Base-by-base conservation (phyloP, 2,797 vertebrate genomes). In the Danio jaintianensis region DNA sequence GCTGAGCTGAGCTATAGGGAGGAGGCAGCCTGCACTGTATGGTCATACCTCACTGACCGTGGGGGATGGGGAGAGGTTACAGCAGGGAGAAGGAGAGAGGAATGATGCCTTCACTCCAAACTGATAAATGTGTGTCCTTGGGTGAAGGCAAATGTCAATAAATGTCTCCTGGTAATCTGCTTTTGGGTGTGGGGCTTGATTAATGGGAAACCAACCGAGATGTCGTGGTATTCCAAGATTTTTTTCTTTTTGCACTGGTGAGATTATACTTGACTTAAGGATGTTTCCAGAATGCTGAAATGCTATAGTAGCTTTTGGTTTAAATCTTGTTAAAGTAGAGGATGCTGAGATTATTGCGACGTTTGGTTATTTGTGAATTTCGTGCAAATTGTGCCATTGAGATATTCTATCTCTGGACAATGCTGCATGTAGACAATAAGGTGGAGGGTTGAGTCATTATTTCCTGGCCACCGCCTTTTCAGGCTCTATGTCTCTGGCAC, bases 41-140 rank as follows among this genome's bases (percentile, higher is more conserved):
- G 87, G 88, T 88, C 88, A 89, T 88, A 84, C 89, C 90, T 88
- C 90, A 88, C 82, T 85, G 84, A 85, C 86, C 82, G 85, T 79
- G 84, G 85, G 71, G 81, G 80, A 83, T 85, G 87, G 88, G 73
- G 82, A 82, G 86, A 82, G 85, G 73, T 86, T 87, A 88, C 87
- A 87, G 78, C 80, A 73, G 68, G 50, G 59, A 75, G 63, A 80
- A 76, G 68, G 67, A 64, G 79, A 84, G 81, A 69, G 84, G 83
- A 52, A 58, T 68, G 78, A 82, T 81, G 71, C 58, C 64, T 88
- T 87, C 78, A 70, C 74, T 85, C 87, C 85, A 85, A 88, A 89
- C 70, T 84, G 86, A 85, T 86, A 89, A 67, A 84, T 80, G 68
- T 68, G 67, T 59, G 86, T 83, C 72, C 78, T 90, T 85, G 70